Percentiles rank a stretch among this genome's conserved stretches.
Evolutionary conservation across 2,113 vertebrate species (phyloP).

Genomic region (Mus pahari): DNA sequence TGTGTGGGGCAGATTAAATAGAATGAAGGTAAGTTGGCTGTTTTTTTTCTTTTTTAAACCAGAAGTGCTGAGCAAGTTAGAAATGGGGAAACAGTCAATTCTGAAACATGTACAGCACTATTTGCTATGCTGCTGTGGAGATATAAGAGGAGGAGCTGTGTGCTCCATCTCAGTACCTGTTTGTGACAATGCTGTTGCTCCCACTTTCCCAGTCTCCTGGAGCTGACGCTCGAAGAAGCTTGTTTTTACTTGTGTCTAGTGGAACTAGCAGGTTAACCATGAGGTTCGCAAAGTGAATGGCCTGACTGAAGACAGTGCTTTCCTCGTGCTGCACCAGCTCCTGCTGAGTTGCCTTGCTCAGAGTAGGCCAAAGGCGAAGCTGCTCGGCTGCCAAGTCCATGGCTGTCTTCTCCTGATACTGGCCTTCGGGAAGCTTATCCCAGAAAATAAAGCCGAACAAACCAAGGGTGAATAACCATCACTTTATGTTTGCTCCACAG

Average conservation of each 20-base stretch:
- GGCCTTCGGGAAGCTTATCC: conserved; percentile 83
- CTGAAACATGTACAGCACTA: neutral
- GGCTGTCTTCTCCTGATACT: conserved; percentile 91
- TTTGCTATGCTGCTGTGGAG: conserved; percentile 8
- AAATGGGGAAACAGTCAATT: conserved; percentile 2
- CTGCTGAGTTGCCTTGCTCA: conserved; percentile 93
- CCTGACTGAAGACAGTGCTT: conserved; percentile 98
- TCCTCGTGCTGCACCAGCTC: conserved; percentile 97
- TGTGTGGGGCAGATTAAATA: neutral
- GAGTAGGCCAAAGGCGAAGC: conserved; percentile 92
- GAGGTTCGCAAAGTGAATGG: conserved; percentile 98
- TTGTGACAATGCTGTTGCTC: conserved; percentile 98
- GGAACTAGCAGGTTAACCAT: conserved; percentile 99
- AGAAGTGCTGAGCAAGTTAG: conserved; percentile 16
- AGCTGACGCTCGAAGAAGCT: conserved; percentile 91
- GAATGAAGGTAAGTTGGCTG: neutral
- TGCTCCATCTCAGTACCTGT: conserved; percentile 87
- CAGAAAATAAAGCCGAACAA: conserved; percentile 68
- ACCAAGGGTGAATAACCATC: neutral
- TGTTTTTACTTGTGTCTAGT: conserved; percentile 97
- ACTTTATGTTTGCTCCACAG: neutral
- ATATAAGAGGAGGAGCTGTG: neutral
- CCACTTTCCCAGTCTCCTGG: conserved; percentile 97
- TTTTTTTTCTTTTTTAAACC: conserved; percentile 31
- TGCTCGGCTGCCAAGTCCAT: conserved; percentile 98